Base-by-base conservation (phyloP, 2,113 vertebrate species). In the Phoxinus phoxinus region DNA sequence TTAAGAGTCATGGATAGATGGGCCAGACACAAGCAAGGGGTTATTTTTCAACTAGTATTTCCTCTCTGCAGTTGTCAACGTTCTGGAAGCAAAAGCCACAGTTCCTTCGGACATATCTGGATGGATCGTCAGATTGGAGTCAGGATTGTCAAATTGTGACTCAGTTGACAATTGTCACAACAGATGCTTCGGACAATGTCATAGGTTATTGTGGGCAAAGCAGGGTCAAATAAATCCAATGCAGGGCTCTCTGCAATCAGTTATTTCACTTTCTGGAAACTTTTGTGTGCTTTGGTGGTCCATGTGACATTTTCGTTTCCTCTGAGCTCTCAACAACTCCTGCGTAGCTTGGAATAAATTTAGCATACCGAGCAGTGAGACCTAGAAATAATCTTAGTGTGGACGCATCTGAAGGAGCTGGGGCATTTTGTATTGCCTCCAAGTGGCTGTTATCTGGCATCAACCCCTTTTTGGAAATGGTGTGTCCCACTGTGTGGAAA, bases 41-140 rank as follows among this genome's bases (percentile, higher is more conserved):
- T 53, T 86, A 87, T 15, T 86, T 85, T 81, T 91, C 87, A 3
- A 86, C 32, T 8, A 89, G n/a, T 86, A 89, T 27, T 88, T 88
- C 13, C 84, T 51, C 27, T 89, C 77, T 19, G 84, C n/a, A 21
- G 83, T 15, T 10, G 83, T 51, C 6, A 83, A 44, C 1, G 74
- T 86, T 11, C 75, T 56, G 7, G 89, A 90, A n/a, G 89, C 84
- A 58, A 90, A 90, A 12, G 85, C 87, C 25, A 86, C 86, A 21
- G 75, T 83, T 1, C 74, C 6, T 46, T 89, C 86, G 0, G 13
- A 6, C 2, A 51, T 41, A 59, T 89, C 67, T 23, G 74, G 6
- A 19, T 83, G 77, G 2, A 84, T 12, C 30, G n/a, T n/a, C n/a
- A n/a, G n/a, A n/a, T n/a, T n/a, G 87, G 85, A 6, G 76, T 58